These are phyloP conservation scores for Parascotia fuliginaria DNA, from an alignment of 2,888 invertebrate species.

Conservation along the genomic window DNA sequence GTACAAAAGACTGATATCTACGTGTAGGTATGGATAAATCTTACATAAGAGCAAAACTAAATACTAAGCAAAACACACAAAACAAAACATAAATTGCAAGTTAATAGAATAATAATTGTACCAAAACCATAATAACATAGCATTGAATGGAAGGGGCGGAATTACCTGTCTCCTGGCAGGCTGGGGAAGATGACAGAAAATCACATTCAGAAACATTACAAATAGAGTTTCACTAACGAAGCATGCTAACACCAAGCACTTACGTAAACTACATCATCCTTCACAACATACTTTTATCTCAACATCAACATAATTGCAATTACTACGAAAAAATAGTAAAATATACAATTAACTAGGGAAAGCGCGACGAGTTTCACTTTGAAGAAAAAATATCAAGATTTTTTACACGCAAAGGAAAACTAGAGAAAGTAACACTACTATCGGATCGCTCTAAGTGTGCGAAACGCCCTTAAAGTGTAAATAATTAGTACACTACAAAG, in stretches of 20 bases:
- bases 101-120: constrained; percentile 26
- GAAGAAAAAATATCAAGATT: constrained; percentile 80
- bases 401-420: constrained; percentile 82
- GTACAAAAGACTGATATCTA: background rate
- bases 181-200: constrained; percentile 85
- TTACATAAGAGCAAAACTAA: constrained; percentile 13
- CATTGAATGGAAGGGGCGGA: constrained; percentile 48
- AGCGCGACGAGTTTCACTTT: constrained; percentile 77
- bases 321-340: constrained; percentile 72
- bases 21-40: background rate
- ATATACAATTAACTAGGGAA: constrained; percentile 80
- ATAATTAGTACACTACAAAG: constrained; percentile 5
- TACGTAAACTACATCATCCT: constrained; percentile 61
- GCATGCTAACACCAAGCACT: constrained; percentile 67
- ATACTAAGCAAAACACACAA: constrained; percentile 28
- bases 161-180: constrained; percentile 87
- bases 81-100: constrained; percentile 38
- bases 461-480: constrained; percentile 48
- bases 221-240: constrained; percentile 74
- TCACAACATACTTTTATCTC: constrained; percentile 56
- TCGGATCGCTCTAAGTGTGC: constrained; percentile 41
- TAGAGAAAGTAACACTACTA: constrained; percentile 63
- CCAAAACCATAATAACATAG: constrained; percentile 38
- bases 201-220: constrained; percentile 85
- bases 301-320: constrained; percentile 70